Evolutionary conservation across 1,140 invertebrate species (phyloP), one percentile per base, ranked within the genome.

Genomic region (Bombyx mandarina): DNA sequence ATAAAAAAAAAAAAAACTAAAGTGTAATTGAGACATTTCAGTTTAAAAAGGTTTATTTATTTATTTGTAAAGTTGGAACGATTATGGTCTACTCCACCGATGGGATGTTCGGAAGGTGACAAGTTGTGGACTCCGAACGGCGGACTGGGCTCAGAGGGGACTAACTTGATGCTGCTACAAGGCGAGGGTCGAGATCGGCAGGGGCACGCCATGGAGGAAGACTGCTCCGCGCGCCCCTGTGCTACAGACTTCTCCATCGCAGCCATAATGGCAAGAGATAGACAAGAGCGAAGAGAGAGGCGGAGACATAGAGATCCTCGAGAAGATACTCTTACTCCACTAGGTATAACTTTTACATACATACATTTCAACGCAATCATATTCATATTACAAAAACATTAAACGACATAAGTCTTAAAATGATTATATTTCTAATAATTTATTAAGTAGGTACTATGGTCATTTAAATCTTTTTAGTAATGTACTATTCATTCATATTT

Each of bases 161-260:
- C 69, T 60, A 74, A 75, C 78, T 86, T 79, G 80, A 88, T 88
- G 88, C 84, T 88, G 83, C 77, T 88, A 66, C 83, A 87, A 66
- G 75, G 79, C 47, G 84, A 86, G 66, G 76, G 75, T 63, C 73
- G 79, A 60, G 75, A 79, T 69, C 69, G 82, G 73, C 72, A 65
- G 62, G 76, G 66, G 63, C 62, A 65, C 62, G 70, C 65, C 60
- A 88, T 88, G 84, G 90, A 90, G 69, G 89, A 90, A 71, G 89
- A 90, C 63, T 90, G 89, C 79, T 90, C 90, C 54, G 89, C 89
- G 75, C 73, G 89, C 66, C 91, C 92, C 59, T 93, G 92, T 81
- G 93, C 94, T 79, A 96, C 94, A 43, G 94, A 96, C 88, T 96
- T 96, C 89, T 95, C 94, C 75, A 96, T 96, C 64, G 94, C 94